Evolutionary conservation across 2,113 vertebrate species (phyloP), one percentile per base, ranked within the genome.

Genomic region (Mionectes macconnelli): DNA sequence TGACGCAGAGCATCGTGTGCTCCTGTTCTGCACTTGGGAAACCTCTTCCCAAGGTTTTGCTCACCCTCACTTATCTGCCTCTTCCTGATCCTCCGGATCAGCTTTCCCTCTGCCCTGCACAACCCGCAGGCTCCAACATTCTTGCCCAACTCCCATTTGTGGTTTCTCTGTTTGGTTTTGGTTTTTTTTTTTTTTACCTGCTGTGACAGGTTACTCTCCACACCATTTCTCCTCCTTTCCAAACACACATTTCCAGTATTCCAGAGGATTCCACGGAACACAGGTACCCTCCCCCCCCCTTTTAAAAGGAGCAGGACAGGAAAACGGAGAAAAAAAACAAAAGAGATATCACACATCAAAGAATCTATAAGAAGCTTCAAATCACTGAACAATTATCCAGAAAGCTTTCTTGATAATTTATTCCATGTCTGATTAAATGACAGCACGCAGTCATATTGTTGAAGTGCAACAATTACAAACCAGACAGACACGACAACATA

Each of bases 401-500:
- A 94, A 91, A 90, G 87, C 87, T 93, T 84, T 80, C 79, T 31
- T 77, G 94, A 85, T 96, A 91, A 97, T 95, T 88, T 93, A 93
- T 82, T 93, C 52, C 1, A 90, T 67, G 63, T 57, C 79, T 92
- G 87, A 91, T 93, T 93, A 96, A 96, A 93, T 84, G 93, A 96
- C 93, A 94, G 94, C 72, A 92, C 56, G 67, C 50, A 95, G 91
- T 96, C 82, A 91, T 79, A 91, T 76, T 96, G 93, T 52, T 97
- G 85, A 95, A 95, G 87, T 77, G 91, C 84, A 95, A 96, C 91
- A 93, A 93, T 88, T 95, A 96, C 44, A 91, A 95, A 91, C 78
- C 85, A 94, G 94, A 96, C 89, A 95, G 92, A 95, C 87, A 95
- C 49, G 78, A 97, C 94, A 95, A 90, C 91, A 97, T 67, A 88